Conservation (phyloP, 2,113 vertebrate species). For the Prochilodus magdalenae region DNA sequence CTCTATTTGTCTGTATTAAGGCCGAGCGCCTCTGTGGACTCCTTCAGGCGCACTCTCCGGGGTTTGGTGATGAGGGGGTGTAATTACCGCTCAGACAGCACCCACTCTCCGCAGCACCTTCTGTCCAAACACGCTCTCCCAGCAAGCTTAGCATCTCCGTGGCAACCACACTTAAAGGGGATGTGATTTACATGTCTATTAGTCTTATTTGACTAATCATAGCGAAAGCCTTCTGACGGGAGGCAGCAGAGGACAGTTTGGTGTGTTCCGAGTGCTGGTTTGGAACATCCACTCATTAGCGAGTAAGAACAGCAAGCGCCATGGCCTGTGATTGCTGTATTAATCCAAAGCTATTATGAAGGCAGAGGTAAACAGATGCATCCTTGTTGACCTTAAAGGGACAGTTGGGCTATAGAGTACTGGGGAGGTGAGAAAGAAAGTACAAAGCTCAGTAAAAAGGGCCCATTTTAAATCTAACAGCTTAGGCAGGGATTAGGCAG, state of each 20-base stretch:
- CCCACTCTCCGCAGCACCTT: slow-evolving; percentile 35
- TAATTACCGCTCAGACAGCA: slow-evolving; percentile 75
- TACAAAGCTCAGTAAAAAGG: too few species aligned
- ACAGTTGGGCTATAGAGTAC: not conserved
- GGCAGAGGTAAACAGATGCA: not conserved
- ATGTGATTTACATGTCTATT: slow-evolving; percentile 27
- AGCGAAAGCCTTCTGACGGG: slow-evolving; percentile 6
- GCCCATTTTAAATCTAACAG: too few species aligned
- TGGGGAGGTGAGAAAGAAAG: too few species aligned
- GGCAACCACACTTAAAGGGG: slow-evolving; percentile 40
- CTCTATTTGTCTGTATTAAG: slow-evolving; percentile 55
- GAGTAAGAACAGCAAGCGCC: not conserved
- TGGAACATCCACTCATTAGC: not conserved
- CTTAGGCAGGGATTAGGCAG: too few species aligned
- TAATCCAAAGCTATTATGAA: not conserved
- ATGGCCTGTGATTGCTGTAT: not conserved
- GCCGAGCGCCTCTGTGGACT: slow-evolving; percentile 60
- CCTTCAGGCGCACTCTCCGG: slow-evolving; percentile 64
- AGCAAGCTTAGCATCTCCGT: slow-evolving; percentile 49
- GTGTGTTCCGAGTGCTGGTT: not conserved
- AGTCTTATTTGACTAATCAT: slow-evolving; percentile 31
- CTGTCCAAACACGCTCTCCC: slow-evolving; percentile 10
- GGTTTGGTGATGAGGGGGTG: slow-evolving; percentile 72
- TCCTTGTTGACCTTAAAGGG: not conserved
- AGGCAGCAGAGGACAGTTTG: not conserved